Percentiles rank a stretch among this genome's conserved stretches.
Evolutionary conservation across 2,113 vertebrate species (phyloP).

Genomic region (Eupsittula cactorum): DNA sequence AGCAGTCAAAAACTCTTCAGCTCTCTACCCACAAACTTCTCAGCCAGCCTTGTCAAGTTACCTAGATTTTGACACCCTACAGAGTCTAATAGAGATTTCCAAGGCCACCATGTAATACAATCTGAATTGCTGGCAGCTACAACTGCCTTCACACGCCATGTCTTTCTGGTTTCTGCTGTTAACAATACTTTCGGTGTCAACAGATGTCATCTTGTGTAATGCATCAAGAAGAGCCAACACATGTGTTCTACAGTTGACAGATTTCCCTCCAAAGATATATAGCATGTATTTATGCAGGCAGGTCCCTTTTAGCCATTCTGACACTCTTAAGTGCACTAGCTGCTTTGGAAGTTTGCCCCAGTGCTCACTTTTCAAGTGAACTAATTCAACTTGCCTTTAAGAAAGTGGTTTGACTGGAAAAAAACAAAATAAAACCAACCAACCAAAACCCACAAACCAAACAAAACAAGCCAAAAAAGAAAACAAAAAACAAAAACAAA

Average conservation of each 20-base stretch:
- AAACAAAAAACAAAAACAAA: neutral
- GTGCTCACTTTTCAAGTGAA: neutral
- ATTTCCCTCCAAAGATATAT: neutral
- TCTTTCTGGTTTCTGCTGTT: conserved; percentile 14
- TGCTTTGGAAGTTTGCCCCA: neutral
- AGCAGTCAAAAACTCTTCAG: neutral
- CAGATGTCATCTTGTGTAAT: neutral
- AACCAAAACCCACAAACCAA: neutral
- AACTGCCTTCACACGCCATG: neutral
- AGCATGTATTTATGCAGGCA: neutral
- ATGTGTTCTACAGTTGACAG: neutral
- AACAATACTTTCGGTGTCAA: conserved; percentile 43
- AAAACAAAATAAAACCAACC: neutral
- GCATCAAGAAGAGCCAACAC: neutral
- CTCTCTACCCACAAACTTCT: neutral
- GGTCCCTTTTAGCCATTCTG: neutral
- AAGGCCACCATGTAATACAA: neutral
- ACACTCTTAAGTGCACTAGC: neutral
- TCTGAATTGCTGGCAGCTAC: neutral
- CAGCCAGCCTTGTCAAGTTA: neutral
- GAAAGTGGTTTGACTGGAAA: neutral
- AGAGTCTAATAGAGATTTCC: neutral
- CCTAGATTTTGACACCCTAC: neutral
- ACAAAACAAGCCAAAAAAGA: too few species aligned
- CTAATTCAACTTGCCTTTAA: neutral